phyloP scores from a whole-genome alignment of 2,888 invertebrate genomes.

The Diachrysia chrysitis region DNA sequence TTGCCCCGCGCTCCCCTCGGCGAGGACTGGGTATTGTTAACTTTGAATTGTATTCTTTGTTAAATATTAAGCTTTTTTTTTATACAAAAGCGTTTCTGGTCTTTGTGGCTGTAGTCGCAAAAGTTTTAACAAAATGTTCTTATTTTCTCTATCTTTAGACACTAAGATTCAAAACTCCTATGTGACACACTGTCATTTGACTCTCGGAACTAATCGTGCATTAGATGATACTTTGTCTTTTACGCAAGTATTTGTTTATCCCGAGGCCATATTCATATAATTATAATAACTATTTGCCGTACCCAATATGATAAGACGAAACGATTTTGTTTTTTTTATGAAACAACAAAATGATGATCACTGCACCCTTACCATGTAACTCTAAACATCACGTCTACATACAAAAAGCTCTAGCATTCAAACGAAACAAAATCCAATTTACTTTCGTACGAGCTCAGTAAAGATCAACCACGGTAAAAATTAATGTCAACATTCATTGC shows the following conservation, averaged over 20 bases:
- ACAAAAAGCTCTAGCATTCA: constrained; percentile 22
- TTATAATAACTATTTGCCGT: too few relatives aligned
- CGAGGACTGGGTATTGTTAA: constrained; percentile 15
- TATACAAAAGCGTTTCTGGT: background rate
- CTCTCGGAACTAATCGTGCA: too few relatives aligned
- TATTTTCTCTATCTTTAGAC: background rate
- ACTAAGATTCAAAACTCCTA: background rate
- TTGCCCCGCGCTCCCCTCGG: constrained; percentile 57
- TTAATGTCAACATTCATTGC: constrained; percentile 52
- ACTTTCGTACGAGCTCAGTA: constrained; percentile 8
- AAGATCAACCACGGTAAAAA: constrained; percentile 26
- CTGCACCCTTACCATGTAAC: constrained; percentile 6
- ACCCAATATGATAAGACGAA: too few relatives aligned
- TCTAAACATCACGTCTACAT: constrained; percentile 27
- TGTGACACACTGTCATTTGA: too few relatives aligned
- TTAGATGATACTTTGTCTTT: background rate
- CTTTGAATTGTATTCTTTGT: constrained; percentile 34
- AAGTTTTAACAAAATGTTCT: background rate
- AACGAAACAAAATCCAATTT: constrained; percentile 50
- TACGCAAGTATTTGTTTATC: background rate
- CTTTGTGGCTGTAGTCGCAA: background rate
- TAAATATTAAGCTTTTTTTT: background rate
- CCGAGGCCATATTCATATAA: too few relatives aligned
- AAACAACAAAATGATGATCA: background rate
- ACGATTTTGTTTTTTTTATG: too few relatives aligned